A percentile compares a stretch with the other conserved stretches of the same genome.
Conservation (phyloP, 1,140 invertebrate genomes). For the Neodiprion lecontei region DNA sequence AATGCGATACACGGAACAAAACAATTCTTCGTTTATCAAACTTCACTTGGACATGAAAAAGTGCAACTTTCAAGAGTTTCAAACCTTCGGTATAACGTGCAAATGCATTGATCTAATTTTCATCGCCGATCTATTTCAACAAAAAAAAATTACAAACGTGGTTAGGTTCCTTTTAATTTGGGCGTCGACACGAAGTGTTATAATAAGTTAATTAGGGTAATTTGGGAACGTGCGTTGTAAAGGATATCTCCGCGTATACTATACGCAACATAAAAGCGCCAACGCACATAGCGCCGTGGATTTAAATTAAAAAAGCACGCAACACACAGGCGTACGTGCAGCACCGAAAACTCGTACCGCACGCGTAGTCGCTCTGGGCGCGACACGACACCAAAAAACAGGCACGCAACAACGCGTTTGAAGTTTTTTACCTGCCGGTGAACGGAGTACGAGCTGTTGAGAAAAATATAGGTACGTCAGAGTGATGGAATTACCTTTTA, state of each 20-base stretch:
- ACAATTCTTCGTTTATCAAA: too few relatives aligned
- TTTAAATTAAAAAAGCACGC: conserved; percentile 14
- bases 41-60: too few relatives aligned
- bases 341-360: neutral
- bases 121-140: too few relatives aligned
- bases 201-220: conserved; percentile 16
- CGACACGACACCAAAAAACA: neutral
- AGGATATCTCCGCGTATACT: neutral
- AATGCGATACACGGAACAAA: too few relatives aligned
- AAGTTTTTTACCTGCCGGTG: neutral
- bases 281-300: neutral
- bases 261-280: neutral
- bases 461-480: neutral
- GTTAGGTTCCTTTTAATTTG: neutral
- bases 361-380: neutral
- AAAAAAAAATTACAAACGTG: neutral
- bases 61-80: too few relatives aligned
- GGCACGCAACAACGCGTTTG: neutral
- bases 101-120: too few relatives aligned
- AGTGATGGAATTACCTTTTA: neutral
- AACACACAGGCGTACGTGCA: neutral
- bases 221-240: neutral
- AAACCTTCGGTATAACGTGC: too few relatives aligned
- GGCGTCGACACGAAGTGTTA: conserved; percentile 12
- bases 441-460: neutral